Evolutionary conservation across 2,113 vertebrate genomes (phyloP).

Genomic region (Callorhinus ursinus): DNA sequence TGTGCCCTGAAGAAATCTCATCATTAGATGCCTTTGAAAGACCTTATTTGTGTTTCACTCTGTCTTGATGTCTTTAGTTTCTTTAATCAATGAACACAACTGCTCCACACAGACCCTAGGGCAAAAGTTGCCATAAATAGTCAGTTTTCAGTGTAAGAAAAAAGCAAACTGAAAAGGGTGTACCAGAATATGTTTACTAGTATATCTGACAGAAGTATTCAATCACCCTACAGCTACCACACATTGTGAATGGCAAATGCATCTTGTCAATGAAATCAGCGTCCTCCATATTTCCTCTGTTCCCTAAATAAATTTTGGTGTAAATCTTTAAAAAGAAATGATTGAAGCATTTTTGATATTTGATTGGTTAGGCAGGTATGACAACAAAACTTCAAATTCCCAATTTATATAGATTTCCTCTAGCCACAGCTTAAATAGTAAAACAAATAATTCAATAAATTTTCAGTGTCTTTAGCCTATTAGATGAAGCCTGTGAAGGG

Average conservation of each 20-base stretch:
- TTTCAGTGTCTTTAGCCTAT: not conserved
- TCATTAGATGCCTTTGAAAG: conserved; percentile 78
- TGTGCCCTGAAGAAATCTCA: conserved; percentile 77
- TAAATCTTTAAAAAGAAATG: not conserved
- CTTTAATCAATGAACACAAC: conserved; percentile 82
- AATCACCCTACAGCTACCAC: conserved; percentile 33
- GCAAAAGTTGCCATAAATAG: conserved; percentile 75
- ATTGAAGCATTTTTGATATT: not conserved
- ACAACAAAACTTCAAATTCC: not conserved
- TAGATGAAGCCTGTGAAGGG: not conserved
- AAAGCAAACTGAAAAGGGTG: conserved; percentile 36
- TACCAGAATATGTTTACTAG: conserved; percentile 52
- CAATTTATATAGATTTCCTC: not conserved
- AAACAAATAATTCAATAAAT: not conserved
- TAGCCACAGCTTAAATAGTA: not conserved
- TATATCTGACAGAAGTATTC: conserved; percentile 65
- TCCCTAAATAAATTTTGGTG: conserved; percentile 10
- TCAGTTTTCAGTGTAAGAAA: conserved; percentile 49
- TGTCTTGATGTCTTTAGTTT: conserved; percentile 78
- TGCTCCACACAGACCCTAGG: conserved; percentile 66
- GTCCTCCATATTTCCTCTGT: not conserved
- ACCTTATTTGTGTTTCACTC: conserved; percentile 77
- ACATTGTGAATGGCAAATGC: conserved; percentile 14
- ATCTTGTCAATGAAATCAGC: not conserved
- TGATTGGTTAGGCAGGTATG: not conserved